Conservation (phyloP, 2,113 vertebrate genomes). For the Alces alces region DNA sequence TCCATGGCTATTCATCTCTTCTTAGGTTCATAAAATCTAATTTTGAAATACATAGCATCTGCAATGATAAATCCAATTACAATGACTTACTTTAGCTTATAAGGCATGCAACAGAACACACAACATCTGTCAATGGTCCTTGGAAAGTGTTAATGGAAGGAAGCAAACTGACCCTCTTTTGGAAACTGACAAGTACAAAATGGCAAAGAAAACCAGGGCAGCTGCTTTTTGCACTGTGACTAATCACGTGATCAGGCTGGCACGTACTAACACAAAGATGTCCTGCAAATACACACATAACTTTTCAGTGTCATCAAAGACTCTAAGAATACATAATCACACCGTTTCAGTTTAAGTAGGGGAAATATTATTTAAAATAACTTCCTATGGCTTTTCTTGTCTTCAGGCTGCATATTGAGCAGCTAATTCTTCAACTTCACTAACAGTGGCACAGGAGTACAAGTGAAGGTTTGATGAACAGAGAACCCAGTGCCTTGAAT, state of each 20-base stretch:
- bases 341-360: background rate
- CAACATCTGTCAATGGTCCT: background rate
- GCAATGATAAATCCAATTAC: background rate
- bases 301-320: background rate
- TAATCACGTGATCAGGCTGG: background rate
- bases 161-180: constrained; percentile 8
- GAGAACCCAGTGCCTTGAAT: background rate
- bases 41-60: constrained; percentile 37
- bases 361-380: background rate
- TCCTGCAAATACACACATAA: background rate
- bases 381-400: background rate
- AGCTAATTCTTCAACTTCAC: background rate
- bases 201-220: background rate
- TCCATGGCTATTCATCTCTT: background rate
- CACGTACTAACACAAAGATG: background rate
- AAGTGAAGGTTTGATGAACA: background rate
- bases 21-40: constrained; percentile 42
- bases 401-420: background rate
- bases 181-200: constrained; percentile 29
- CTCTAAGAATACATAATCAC: background rate
- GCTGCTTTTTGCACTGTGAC: background rate
- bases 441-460: background rate
- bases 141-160: background rate
- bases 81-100: background rate
- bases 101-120: background rate